Evolutionary conservation across 2,113 vertebrate species (phyloP).

Genomic region (Anhinga rufa): DNA sequence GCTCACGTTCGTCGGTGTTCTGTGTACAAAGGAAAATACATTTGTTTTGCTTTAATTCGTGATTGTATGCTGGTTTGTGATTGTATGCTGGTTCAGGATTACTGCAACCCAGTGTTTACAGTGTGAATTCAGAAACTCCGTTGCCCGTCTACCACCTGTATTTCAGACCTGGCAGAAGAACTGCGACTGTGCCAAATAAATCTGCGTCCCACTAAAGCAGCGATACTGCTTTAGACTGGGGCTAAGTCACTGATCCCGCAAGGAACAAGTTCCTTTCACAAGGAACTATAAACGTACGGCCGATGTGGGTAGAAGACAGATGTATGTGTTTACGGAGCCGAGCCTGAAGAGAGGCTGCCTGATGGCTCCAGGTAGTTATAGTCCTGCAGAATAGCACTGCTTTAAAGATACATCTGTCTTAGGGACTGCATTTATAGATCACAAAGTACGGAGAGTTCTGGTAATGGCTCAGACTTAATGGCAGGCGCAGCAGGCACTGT

Average conservation of each 20-base stretch:
- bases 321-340: background rate
- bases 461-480: too few species aligned
- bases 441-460: background rate
- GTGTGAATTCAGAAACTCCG: background rate
- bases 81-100: background rate
- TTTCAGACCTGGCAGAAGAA: background rate
- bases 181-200: background rate
- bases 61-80: background rate
- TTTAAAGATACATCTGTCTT: fast-evolving
- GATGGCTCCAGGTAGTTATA: background rate
- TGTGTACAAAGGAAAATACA: background rate
- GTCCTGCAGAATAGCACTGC: background rate
- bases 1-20: background rate
- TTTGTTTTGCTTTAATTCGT: background rate
- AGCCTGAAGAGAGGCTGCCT: background rate
- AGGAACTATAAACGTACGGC: too few species aligned
- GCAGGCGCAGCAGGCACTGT: background rate
- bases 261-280: too few species aligned
- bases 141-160: background rate
- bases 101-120: background rate
- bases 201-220: background rate
- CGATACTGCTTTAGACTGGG: background rate
- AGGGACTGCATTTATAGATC: background rate
- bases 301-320: background rate
- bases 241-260: background rate